Conservation (phyloP, 2,113 vertebrate genomes). For the Cryptotis parvus region DNA sequence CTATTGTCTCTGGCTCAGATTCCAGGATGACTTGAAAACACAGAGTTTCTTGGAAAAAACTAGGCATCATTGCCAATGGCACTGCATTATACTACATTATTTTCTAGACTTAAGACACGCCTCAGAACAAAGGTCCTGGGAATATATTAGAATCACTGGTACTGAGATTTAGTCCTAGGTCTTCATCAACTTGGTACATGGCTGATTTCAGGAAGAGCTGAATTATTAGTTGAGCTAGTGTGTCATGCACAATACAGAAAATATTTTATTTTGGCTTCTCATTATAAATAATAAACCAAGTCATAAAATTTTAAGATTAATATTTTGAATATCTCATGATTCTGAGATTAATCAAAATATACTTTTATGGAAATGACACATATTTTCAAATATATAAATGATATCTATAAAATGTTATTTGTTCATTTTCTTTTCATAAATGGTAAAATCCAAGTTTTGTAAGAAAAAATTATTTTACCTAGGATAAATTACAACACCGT, state of each 20-base stretch:
- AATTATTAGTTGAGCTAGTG: neutral
- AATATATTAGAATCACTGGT: neutral
- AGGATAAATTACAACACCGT: no score
- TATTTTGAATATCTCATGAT: neutral
- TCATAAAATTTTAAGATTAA: neutral
- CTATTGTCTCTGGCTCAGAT: neutral
- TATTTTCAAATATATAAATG: neutral
- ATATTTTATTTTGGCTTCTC: neutral
- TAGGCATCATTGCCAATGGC: neutral
- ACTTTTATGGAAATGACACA: neutral
- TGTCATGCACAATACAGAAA: neutral
- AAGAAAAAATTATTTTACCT: no score
- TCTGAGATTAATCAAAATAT: neutral
- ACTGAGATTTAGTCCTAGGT: neutral
- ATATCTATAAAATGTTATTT: neutral
- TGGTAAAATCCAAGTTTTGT: neutral
- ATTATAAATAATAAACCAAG: conserved; percentile 41
- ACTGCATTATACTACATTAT: no score
- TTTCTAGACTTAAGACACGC: no score
- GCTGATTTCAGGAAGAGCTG: neutral
- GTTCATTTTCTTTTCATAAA: neutral
- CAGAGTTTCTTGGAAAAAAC: neutral
- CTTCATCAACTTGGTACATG: neutral
- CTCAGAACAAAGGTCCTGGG: neutral
- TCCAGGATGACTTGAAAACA: neutral